Base-by-base conservation (phyloP, 2,888 invertebrate species). In the Leptothorax acervorum region DNA sequence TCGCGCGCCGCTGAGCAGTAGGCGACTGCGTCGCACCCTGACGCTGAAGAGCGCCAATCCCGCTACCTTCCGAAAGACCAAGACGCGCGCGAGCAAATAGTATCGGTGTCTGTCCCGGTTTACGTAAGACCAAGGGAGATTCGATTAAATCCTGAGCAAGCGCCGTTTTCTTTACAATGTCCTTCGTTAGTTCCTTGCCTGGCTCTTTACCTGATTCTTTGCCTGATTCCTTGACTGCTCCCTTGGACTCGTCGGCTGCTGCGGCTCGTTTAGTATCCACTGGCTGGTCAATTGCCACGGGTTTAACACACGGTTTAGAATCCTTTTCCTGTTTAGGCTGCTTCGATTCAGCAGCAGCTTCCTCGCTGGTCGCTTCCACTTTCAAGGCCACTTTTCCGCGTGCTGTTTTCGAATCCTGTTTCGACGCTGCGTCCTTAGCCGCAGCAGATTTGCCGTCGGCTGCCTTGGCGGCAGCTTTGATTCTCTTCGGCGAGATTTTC, bases 21-120 rank as follows among this genome's bases (percentile, higher is more conserved):
- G 97, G 97, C 0, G 97, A 98, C 91, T 96, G 97, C 0, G 97
- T 96, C 9, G 97, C 97, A 92, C 97, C 97, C 94, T 98, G 97
- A 68, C 97, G 96, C 93, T 97, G 97, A 53, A 98, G 94, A 0
- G 97, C 95, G 2, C 96, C 96, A 91, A 97, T 97, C 8, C 97
- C 97, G 18, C 98, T 98, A 0, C 98, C 98, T 95, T 98, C 98
- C 0, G 98, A 98, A 4, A 98, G 95, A 92, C 98, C 98, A 8
- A 98, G 95, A 82, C 97, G 96, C 23, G 97, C 97, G 92, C 97
- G 97, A 6, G 98, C 97, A 94, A 98, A 98, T 0, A 98, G 94
- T 87, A 97, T 96, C 0, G 98, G 97, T 42, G 97, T 97, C 85
- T 97, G 97, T 0, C 97, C 97, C 82, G 97, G 96, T 91, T 97